These are phyloP conservation scores for Siniperca knerii DNA, from an alignment of 2,113 vertebrate genomes.

Conservation along the genomic window DNA sequence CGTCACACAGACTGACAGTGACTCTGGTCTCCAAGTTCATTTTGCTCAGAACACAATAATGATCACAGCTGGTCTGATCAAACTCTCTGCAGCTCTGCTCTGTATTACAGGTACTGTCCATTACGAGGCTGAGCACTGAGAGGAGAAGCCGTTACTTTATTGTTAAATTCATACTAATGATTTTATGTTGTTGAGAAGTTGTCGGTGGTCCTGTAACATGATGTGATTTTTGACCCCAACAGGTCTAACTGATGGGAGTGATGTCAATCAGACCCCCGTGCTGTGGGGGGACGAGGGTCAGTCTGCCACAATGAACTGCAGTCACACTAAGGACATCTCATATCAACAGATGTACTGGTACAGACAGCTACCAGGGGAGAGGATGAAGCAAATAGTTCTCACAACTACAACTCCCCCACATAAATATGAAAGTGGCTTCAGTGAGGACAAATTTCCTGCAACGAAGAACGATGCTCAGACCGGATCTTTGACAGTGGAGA, in stretches of 20 bases:
- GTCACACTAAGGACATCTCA: constrained; percentile 12
- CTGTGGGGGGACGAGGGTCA: background rate
- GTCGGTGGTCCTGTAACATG: background rate
- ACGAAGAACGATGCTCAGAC: background rate
- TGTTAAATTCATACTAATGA: too few species aligned
- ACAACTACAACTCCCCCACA: rapidly evolving
- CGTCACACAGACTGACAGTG: constrained; percentile 27
- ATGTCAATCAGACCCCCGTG: constrained; percentile 3
- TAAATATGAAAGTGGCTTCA: constrained; percentile 23
- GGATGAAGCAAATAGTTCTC: constrained; percentile 57
- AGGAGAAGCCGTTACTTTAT: background rate
- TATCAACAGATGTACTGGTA: constrained; percentile 65
- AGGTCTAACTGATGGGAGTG: background rate
- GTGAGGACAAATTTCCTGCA: constrained; percentile 12
- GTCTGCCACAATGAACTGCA: constrained; percentile 36
- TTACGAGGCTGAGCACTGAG: background rate
- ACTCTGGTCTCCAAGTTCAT: background rate
- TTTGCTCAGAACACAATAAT: background rate
- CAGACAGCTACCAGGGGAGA: constrained; percentile 54
- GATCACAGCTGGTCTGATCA: constrained; percentile 18
- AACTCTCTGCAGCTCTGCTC: constrained; percentile 20
- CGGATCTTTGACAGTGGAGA: constrained; percentile 61
- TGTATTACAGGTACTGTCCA: constrained; percentile 11
- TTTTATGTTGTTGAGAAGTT: too few species aligned
- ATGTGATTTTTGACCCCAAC: background rate